Evolutionary conservation across 2,888 invertebrate species (phyloP).

Genomic region (Agrotis puta): DNA sequence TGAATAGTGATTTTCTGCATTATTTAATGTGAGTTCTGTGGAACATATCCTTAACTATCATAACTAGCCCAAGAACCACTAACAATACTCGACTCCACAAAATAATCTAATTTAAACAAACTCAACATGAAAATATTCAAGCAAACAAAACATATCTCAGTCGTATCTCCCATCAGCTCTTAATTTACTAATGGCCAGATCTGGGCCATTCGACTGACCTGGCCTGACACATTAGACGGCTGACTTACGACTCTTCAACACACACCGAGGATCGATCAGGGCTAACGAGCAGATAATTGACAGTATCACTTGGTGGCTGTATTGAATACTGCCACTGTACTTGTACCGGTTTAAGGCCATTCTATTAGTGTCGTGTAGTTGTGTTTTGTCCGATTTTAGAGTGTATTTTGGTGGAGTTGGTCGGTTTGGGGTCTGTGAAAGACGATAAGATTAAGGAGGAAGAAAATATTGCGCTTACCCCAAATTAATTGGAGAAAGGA

Average conservation of each 20-base stretch:
- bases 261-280: conserved; percentile 79
- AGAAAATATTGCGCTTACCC: background rate
- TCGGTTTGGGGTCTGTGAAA: background rate
- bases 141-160: conserved; percentile 60
- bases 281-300: conserved; percentile 87
- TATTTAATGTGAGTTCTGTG: background rate
- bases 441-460: background rate
- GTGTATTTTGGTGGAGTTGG: background rate
- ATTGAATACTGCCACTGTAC: conserved; percentile 49
- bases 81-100: background rate
- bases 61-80: background rate
- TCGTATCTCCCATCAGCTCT: conserved; percentile 60
- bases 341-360: conserved; percentile 53
- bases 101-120: conserved; percentile 30
- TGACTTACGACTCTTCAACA: conserved; percentile 76
- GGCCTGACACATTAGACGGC: conserved; percentile 66
- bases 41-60: background rate
- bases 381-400: conserved; percentile 6
- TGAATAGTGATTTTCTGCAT: too few species aligned
- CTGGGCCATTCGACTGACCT: conserved; percentile 67
- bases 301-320: conserved; percentile 73
- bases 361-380: conserved; percentile 39
- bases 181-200: conserved; percentile 64
- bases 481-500: background rate
- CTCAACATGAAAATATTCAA: conserved; percentile 30